Conservation (phyloP, 2,888 invertebrate genomes). For the Cheiracanthium punctorium region DNA sequence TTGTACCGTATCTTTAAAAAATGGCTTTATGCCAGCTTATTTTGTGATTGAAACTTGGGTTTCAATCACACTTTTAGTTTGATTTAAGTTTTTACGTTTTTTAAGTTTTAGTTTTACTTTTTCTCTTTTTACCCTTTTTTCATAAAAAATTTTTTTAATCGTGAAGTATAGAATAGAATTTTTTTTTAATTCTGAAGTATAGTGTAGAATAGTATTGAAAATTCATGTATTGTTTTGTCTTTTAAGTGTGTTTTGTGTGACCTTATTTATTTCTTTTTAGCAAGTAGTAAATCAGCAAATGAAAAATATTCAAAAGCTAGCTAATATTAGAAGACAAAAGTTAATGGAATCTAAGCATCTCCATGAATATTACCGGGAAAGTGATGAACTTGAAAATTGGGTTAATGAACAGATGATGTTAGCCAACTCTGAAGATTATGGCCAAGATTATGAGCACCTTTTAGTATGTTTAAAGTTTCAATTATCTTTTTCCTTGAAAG, state of each 20-base stretch:
- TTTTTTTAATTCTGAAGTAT: neutral
- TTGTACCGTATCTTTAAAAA: too few relatives aligned
- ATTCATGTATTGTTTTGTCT: neutral
- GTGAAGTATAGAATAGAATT: neutral
- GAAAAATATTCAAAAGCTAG: constrained; percentile 86
- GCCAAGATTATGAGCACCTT: constrained; percentile 94
- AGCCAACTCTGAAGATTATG: constrained; percentile 94
- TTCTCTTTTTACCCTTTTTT: too few relatives aligned
- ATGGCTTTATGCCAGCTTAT: too few relatives aligned
- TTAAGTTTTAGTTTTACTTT: too few relatives aligned
- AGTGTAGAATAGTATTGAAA: neutral
- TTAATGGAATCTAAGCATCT: constrained; percentile 93
- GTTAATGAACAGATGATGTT: constrained; percentile 92
- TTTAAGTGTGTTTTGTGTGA: neutral
- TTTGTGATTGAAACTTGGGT: too few relatives aligned
- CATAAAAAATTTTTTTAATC: too few relatives aligned
- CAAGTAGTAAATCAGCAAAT: constrained; percentile 84
- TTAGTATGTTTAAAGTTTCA: constrained; percentile 81
- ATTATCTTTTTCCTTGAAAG: too few relatives aligned
- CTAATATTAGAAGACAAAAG: constrained; percentile 86
- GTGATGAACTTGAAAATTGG: constrained; percentile 92
- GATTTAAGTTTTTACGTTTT: too few relatives aligned
- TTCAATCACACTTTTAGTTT: too few relatives aligned
- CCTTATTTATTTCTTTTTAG: constrained; percentile 27
- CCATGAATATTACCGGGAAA: constrained; percentile 93